Evolutionary conservation across 2,113 vertebrate genomes (phyloP), one percentile per base, ranked within the genome.

Genomic region (Myotis lucifugus): DNA sequence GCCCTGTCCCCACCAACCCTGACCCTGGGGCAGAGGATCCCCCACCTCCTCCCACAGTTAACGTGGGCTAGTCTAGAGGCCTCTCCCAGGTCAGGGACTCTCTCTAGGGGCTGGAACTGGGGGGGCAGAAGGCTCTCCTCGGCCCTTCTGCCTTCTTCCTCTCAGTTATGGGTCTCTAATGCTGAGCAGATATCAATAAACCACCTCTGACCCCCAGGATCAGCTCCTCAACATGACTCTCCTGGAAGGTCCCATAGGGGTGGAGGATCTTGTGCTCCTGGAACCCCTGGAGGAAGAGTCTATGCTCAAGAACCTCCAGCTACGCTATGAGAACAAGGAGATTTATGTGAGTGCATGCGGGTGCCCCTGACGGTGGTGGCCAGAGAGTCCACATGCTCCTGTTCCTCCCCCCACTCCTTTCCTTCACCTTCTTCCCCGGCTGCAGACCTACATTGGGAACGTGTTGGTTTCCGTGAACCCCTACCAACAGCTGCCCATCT

Each of bases 381-480:
- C 8, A 23, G 76, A 34, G 76, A 19, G n/a, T 32, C 34, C 54
- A 18, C 0, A 0, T 11, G 17, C n/a, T 56, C 40, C 27, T 8
- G 5, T 32, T 42, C 29, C 46, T 10, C 11, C 9, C 78, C 18
- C 19, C 19, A 11, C 56, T 93, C 88, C 72, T 46, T 73, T 73
- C 23, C 40, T 86, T 86, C 25, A 5, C 15, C 32, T 70, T 82
- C 46, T 79, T 77, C 32, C 42, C 32, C 21, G 61, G 13, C 70
- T 91, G n/a, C 96, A 99, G 99, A 99, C 99, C 0, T 99, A 99
- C 92, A 99, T 99, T 0, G 99, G 99, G 66, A 98, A 96, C 0
- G 99, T 99, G 97, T 96, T 99, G 96, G 97, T 99, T 93, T 99
- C 99, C 0, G 97, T 99, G 97, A 99, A 99, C 52, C 99, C 99